Conservation (phyloP, 2,113 vertebrate genomes). For the Oncorhynchus mykiss region DNA sequence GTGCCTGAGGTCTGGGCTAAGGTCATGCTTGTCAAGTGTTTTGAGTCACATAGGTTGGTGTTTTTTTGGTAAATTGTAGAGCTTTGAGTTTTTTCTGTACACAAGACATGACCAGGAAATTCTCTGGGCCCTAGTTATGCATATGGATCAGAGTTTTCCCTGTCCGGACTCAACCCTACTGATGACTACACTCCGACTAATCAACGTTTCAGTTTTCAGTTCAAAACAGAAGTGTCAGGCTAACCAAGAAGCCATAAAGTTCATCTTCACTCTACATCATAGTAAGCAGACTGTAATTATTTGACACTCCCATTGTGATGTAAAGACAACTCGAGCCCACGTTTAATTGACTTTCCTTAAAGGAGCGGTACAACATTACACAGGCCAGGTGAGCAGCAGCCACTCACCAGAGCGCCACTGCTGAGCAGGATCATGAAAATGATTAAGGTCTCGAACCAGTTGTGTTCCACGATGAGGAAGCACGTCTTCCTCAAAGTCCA, state of each 20-base stretch:
- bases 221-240: no score
- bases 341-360: no score
- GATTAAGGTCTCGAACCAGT: conserved; percentile 99
- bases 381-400: background rate
- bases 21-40: background rate
- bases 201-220: no score
- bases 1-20: background rate
- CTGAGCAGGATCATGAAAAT: conserved; percentile 99
- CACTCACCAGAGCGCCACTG: conserved; percentile 93
- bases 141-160: background rate
- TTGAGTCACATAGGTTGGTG: background rate
- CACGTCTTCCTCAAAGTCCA: conserved; percentile 96
- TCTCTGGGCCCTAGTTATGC: background rate
- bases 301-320: no score
- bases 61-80: background rate
- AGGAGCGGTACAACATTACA: no score
- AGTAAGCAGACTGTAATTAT: no score
- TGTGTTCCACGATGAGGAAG: conserved; percentile 97
- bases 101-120: background rate
- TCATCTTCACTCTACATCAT: no score
- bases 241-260: no score
- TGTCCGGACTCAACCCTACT: background rate
- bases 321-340: no score
- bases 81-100: background rate
- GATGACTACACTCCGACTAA: no score